A percentile compares a stretch with the other conserved stretches of the same genome.
phyloP scores from a whole-genome alignment of 2,113 vertebrate species.

The Nestor notabilis region DNA sequence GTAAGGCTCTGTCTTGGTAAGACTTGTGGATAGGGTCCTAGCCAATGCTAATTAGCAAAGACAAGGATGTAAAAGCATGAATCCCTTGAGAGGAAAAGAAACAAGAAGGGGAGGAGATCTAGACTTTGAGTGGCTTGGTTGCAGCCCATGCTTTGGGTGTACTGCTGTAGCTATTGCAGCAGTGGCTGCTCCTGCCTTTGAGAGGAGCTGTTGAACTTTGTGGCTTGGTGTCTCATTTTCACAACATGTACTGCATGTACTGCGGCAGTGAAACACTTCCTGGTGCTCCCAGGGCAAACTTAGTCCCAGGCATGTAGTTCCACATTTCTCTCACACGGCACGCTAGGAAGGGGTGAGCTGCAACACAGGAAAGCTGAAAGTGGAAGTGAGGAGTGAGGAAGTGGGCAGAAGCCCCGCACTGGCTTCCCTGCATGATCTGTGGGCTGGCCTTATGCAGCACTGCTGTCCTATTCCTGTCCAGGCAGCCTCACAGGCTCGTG shows the following conservation, averaged over 20 bases:
- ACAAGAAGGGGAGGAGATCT: neutral
- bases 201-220: neutral
- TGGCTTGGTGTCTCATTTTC: neutral
- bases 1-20: slow-evolving; percentile 65
- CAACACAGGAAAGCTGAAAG: neutral
- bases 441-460: neutral
- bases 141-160: neutral
- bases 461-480: neutral
- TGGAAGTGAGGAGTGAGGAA: neutral
- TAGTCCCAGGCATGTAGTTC: neutral
- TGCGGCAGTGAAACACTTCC: neutral
- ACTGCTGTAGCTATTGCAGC: neutral
- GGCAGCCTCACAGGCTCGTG: neutral
- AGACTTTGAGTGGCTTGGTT: neutral
- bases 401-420: neutral
- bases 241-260: neutral
- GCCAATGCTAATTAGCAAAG: neutral
- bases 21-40: neutral
- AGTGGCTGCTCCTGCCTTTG: neutral
- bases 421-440: neutral
- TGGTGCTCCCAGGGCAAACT: neutral
- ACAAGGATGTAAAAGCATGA: neutral
- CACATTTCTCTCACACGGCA: neutral
- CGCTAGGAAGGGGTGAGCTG: neutral
- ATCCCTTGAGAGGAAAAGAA: neutral